These are phyloP conservation scores for Scaptomyza montana DNA, from an alignment of 1,140 invertebrate species.

Conservation along the genomic window DNA sequence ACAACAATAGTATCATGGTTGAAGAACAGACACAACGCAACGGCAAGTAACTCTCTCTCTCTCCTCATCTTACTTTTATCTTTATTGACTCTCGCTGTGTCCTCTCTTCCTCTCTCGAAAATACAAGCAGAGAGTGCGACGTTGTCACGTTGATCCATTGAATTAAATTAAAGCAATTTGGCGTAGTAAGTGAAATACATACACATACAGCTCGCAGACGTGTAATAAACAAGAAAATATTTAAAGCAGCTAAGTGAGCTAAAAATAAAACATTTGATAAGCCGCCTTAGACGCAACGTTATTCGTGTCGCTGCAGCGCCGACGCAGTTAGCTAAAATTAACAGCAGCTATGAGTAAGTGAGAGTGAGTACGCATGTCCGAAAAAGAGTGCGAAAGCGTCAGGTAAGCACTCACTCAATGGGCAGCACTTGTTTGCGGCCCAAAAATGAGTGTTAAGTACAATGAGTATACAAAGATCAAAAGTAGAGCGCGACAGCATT, in stretches of 20 bases:
- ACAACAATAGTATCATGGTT: constrained; percentile 46
- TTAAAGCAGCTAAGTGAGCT: constrained; percentile 58
- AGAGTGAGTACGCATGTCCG: not conserved
- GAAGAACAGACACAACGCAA: constrained; percentile 24
- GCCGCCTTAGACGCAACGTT: constrained; percentile 45
- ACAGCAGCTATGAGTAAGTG: constrained; percentile 18
- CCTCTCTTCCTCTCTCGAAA: constrained; percentile 4
- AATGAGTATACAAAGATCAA: constrained; percentile 13
- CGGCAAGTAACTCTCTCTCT: constrained; percentile 42
- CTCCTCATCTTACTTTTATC: constrained; percentile 6
- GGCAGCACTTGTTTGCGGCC: constrained; percentile 26
- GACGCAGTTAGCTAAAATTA: constrained; percentile 51
- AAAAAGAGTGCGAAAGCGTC: not conserved
- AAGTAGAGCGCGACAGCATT: constrained; percentile 49
- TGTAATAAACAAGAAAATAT: constrained; percentile 43
- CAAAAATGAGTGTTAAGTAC: constrained; percentile 24
- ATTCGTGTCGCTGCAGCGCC: constrained; percentile 33
- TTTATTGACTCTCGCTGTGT: not conserved
- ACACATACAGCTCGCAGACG: constrained; percentile 37
- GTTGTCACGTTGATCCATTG: constrained; percentile 22
- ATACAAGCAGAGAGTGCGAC: too few relatives aligned
- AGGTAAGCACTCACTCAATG: not conserved
- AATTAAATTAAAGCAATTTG: constrained; percentile 76
- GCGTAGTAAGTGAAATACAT: constrained; percentile 48
- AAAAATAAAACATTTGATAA: constrained; percentile 76